Evolutionary conservation across 2,113 vertebrate genomes (phyloP), one percentile per base, ranked within the genome.

Genomic region (Hiodon alosoides): DNA sequence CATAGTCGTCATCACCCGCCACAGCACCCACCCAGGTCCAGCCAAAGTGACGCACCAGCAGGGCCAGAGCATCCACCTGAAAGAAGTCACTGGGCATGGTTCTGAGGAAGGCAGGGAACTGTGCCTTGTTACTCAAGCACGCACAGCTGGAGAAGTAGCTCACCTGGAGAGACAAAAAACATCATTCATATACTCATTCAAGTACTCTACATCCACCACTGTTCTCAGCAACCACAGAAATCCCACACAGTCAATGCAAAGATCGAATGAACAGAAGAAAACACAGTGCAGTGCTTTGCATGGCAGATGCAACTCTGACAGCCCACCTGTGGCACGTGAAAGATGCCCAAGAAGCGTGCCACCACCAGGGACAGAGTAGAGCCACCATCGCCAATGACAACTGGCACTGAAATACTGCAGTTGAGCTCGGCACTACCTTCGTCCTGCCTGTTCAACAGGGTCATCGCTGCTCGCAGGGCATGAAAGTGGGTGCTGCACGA

Each of bases 91-190:
- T 93, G 4, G 92, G 91, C 86, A 92, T 91, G 54, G 91, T 93
- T 77, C 91, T 89, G 55, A 91, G 82, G 80, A 93, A 93, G 17
- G 90, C 82, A 16, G 91, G 91, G 47, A 90, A 93, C 47, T 90
- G 76, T 0, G 83, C 81, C 79, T 93, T 93, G 78, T 93, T 78
- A 80, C 91, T 92, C 4, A 93, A 81, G 80, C 91, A 91, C 4
- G 90, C 89, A 85, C 91, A 92, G 62, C 90, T 93, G 53, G 91
- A 91, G 65, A 92, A 92, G 82, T 93, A 93, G 80, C 91, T 93
- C 3, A 93, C 85, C 92, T 93, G 64, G 7, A 57, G 17, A 69
- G 16, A 72, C 10, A 17, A 31, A 10, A 64, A 17, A 11, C 7
- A 16, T 14, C 7, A 9, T 59, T 14, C 9, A 59, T 10, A 72